Conservation (phyloP, 1,140 invertebrate species). For the Druon quercuslanigerum region DNA sequence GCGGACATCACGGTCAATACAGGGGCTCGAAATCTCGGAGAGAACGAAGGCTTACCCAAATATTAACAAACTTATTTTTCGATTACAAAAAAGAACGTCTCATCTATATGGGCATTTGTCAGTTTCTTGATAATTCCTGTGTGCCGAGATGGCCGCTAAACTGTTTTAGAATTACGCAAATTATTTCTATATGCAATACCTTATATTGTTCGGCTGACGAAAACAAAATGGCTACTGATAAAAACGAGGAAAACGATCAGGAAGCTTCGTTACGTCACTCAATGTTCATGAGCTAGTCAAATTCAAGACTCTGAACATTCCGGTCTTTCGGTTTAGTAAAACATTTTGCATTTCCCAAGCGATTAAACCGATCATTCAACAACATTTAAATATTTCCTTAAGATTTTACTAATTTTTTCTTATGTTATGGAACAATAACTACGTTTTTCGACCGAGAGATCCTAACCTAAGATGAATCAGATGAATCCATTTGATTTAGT, state of each 20-base stretch:
- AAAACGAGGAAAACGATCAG: slow-evolving; percentile 42
- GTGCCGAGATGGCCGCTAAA: slow-evolving; percentile 41
- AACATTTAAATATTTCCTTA: too few species aligned
- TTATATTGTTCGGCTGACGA: slow-evolving; percentile 64
- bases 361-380: too few species aligned
- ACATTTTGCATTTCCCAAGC: too few species aligned
- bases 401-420: too few species aligned
- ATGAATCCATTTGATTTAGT: too few species aligned
- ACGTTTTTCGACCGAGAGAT: too few species aligned
- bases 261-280: slow-evolving; percentile 64
- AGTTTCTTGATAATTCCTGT: slow-evolving; percentile 41
- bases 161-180: slow-evolving; percentile 58
- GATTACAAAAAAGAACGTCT: slow-evolving; percentile 36
- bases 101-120: slow-evolving; percentile 36
- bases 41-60: slow-evolving; percentile 38
- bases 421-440: too few species aligned
- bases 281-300: not conserved
- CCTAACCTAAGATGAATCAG: too few species aligned
- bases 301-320: not conserved
- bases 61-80: slow-evolving; percentile 41
- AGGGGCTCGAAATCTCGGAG: slow-evolving; percentile 26
- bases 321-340: too few species aligned
- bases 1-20: slow-evolving; percentile 33
- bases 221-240: slow-evolving; percentile 73
- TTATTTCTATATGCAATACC: slow-evolving; percentile 67